Evolutionary conservation across 2,113 vertebrate species (phyloP), one percentile per base, ranked within the genome.

Genomic region (Macrotis lagotis): DNA sequence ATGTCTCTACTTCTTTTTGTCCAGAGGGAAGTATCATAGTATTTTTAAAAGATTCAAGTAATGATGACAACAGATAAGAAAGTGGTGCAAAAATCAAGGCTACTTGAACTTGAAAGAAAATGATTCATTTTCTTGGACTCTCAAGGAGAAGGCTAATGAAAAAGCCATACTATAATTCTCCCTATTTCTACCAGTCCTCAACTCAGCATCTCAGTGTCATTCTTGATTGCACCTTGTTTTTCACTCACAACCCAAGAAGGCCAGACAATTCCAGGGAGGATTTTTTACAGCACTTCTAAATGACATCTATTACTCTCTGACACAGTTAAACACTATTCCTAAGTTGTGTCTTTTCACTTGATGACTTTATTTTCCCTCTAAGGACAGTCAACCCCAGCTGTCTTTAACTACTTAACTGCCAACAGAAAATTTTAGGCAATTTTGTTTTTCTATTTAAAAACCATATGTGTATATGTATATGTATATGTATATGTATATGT

Each of bases 161-260:
- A 95, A 93, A 95, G 44, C 6, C 74, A 95, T 90, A 37, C n/a
- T 83, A 44, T 83, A 83, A 83, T 83, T 83, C 66, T 44, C 19
- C 66, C 37, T 83, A 44, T 66, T 83, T 83, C 66, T 83, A 83
- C 66, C 44, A 6, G 16, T 44, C 37, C n/a, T 83, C 66, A 83
- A 2, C n/a, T 83, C 66, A 83, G 37, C 66, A 83, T 44, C 26
- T 83, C 16, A 83, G n/a, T 83, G 66, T 83, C 66, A 83, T 44
- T 83, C n/a, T 83, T 83, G 66, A 83, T 19, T 44, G 66, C 66
- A 83, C 66, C 66, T n/a, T 83, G 66, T 22, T 83, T 83, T 44
- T 83, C 19, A 83, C 19, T 2, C 66, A 44, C 6, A 83, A 24
- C 16, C n/a, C 66, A 83, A 83, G 66, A 83, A 83, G 66, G 66